These are phyloP conservation scores for Sander lucioperca DNA, from an alignment of 2,113 vertebrate species.

Conservation along the genomic window DNA sequence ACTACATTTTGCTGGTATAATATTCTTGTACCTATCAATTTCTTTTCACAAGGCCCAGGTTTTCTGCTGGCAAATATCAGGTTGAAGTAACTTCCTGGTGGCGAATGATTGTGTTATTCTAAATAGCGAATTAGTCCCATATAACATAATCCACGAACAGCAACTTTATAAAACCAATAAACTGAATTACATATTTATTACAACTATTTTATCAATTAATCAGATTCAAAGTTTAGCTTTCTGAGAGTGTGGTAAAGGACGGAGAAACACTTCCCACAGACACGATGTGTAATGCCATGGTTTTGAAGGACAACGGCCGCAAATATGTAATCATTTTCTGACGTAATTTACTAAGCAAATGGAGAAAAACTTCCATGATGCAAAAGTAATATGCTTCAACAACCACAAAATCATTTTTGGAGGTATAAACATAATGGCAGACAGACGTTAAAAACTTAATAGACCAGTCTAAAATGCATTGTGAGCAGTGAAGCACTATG, in stretches of 20 bases:
- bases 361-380: no score
- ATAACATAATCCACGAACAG: background rate
- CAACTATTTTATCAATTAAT: background rate
- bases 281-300: no score
- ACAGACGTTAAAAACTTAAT: no score
- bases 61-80: background rate
- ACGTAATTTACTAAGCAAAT: no score
- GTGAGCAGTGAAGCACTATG: background rate
- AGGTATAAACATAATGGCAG: no score
- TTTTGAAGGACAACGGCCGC: no score
- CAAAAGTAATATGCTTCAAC: no score
- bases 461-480: no score
- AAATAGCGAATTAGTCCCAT: accelerated
- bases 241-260: background rate
- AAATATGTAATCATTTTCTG: no score
- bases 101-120: background rate
- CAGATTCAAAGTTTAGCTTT: background rate
- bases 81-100: accelerated
- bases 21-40: accelerated
- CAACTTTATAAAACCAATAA: background rate
- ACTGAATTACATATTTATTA: no score
- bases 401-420: no score
- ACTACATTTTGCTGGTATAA: no score
- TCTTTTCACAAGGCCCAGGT: accelerated
- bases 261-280: background rate